Percentiles rank a stretch among this genome's conserved stretches.
phyloP scores from a whole-genome alignment of 2,888 invertebrate genomes.

The Xestoiulus laeticollis region DNA sequence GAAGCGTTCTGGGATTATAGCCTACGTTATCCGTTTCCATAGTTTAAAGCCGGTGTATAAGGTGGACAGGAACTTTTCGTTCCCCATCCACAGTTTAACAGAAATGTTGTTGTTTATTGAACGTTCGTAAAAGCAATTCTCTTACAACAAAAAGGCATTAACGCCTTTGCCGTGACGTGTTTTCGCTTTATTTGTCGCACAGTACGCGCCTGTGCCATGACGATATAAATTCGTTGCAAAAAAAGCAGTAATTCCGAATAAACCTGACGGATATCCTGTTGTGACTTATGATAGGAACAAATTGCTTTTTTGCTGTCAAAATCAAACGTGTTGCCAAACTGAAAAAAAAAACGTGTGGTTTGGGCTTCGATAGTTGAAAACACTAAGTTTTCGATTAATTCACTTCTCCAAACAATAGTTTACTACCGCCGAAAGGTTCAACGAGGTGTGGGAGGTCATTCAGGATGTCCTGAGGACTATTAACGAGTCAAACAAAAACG shows the following conservation, averaged over 20 bases:
- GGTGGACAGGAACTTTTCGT: background rate
- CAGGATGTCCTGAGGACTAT: background rate
- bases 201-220: background rate
- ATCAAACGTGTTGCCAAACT: conserved; percentile 26
- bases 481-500: background rate
- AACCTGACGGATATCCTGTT: conserved; percentile 26
- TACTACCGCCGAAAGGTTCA: background rate
- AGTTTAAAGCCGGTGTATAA: background rate
- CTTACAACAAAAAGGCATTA: conserved; percentile 8
- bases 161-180: conserved; percentile 18
- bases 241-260: conserved; percentile 8
- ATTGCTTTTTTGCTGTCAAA: conserved; percentile 26
- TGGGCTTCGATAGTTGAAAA: conserved; percentile 9
- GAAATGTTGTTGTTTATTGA: conserved; percentile 4
- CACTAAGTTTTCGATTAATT: conserved; percentile 11
- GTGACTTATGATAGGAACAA: conserved; percentile 26
- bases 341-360: background rate
- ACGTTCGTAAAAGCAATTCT: conserved; percentile 17
- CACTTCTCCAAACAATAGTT: background rate
- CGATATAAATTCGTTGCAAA: background rate
- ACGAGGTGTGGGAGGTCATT: background rate
- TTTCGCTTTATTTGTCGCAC: conserved; percentile 17
- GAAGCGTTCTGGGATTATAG: background rate
- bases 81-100: background rate
- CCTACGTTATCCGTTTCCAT: background rate